phyloP scores from a whole-genome alignment of 2,888 invertebrate genomes.

The Chrysolina haemoptera region DNA sequence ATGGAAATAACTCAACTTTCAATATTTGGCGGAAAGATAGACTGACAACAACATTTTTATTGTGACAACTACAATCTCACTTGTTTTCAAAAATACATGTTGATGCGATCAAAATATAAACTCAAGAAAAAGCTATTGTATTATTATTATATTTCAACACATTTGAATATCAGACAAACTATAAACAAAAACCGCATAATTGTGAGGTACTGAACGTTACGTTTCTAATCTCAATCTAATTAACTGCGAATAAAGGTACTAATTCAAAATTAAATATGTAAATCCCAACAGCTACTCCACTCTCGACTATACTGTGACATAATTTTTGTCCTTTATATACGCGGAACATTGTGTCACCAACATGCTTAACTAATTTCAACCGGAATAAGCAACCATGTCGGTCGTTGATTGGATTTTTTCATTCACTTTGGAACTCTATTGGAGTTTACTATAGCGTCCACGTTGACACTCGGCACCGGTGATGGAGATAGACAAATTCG shows the following conservation, averaged over 20 bases:
- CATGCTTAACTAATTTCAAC: slow-evolving; percentile 3
- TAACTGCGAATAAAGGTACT: background rate
- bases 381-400: background rate
- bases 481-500: background rate
- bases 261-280: background rate
- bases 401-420: slow-evolving; percentile 2
- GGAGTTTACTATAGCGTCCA: background rate
- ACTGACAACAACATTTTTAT: too few species aligned
- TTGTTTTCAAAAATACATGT: too few species aligned
- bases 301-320: background rate
- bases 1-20: too few species aligned
- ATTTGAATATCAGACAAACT: background rate
- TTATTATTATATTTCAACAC: too few species aligned
- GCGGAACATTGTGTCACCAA: slow-evolving; percentile 3
- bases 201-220: background rate
- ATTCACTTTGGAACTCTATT: background rate
- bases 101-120: too few species aligned
- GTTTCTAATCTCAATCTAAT: background rate
- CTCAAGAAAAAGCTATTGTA: too few species aligned
- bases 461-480: background rate
- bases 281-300: background rate
- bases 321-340: background rate
- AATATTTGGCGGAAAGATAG: too few species aligned
- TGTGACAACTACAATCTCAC: too few species aligned
- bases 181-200: background rate